Conservation (phyloP, 2,113 vertebrate species). For the Cinclus mexicanus region DNA sequence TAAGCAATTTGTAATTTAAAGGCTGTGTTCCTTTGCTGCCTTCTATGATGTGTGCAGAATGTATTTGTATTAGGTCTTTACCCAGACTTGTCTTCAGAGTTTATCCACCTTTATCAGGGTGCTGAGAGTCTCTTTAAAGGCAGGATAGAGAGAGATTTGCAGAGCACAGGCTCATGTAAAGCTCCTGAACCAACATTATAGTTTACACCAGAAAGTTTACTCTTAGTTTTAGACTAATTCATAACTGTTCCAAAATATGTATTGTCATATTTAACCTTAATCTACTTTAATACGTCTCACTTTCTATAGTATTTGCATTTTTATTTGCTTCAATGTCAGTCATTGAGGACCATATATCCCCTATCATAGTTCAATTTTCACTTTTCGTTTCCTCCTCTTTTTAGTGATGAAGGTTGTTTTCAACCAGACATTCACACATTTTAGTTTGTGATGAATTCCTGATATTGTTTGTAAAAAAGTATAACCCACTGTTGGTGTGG, state of each 20-base stretch:
- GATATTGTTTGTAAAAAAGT: background rate
- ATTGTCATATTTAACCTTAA: background rate
- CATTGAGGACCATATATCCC: background rate
- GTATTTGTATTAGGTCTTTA: background rate
- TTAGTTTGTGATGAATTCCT: background rate
- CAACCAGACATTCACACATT: background rate
- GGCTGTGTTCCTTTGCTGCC: background rate
- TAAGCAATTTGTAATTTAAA: background rate
- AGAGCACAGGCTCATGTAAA: background rate
- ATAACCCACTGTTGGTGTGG: background rate
- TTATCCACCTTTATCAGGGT: background rate
- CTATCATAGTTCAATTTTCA: background rate
- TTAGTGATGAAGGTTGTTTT: background rate
- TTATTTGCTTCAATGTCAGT: background rate
- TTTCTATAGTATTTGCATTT: background rate
- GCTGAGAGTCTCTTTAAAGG: background rate
- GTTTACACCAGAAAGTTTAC: background rate
- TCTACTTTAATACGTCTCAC: background rate
- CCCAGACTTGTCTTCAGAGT: background rate
- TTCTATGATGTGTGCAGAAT: background rate
- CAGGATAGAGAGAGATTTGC: background rate
- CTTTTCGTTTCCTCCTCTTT: background rate
- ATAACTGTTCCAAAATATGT: background rate
- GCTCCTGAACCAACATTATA: background rate
- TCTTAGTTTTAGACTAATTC: background rate